Evolutionary conservation across 2,797 vertebrate genomes (phyloP).

Genomic region (Tadarida brasiliensis): DNA sequence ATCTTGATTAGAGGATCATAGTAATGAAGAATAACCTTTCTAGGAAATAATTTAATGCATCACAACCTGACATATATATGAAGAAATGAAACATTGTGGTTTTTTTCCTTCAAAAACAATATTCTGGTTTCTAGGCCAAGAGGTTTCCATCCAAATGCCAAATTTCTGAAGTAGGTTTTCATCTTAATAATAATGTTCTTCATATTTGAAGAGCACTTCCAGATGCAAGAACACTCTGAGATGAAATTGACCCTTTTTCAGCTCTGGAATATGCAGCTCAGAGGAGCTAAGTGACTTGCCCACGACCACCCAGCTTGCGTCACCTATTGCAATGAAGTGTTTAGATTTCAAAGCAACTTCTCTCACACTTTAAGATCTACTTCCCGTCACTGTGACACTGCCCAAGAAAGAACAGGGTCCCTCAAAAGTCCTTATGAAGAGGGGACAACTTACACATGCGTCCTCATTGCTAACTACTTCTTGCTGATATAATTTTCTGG

Average conservation of each 20-base stretch:
- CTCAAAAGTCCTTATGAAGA: not conserved
- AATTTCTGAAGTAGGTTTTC: not conserved
- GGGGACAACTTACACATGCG: rapidly evolving
- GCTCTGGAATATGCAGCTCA: not conserved
- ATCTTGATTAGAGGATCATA: not conserved
- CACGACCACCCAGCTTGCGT: not conserved
- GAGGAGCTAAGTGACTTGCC: not conserved
- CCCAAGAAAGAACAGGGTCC: not conserved
- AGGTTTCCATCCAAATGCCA: not conserved
- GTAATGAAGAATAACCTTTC: not conserved
- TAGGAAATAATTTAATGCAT: not conserved
- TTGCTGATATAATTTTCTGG: not conserved
- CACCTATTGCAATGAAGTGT: not conserved
- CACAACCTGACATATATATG: not conserved
- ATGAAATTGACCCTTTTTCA: not conserved
- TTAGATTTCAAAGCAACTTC: not conserved
- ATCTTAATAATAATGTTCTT: not conserved
- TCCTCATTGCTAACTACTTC: not conserved
- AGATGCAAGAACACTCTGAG: not conserved
- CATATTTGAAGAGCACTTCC: not conserved
- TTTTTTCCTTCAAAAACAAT: not conserved
- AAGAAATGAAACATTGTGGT: not conserved
- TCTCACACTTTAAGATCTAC: not conserved
- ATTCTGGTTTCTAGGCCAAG: not conserved
- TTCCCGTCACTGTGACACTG: not conserved